Base-by-base conservation (phyloP, 1,140 invertebrate species). In the Helicoverpa zea region DNA sequence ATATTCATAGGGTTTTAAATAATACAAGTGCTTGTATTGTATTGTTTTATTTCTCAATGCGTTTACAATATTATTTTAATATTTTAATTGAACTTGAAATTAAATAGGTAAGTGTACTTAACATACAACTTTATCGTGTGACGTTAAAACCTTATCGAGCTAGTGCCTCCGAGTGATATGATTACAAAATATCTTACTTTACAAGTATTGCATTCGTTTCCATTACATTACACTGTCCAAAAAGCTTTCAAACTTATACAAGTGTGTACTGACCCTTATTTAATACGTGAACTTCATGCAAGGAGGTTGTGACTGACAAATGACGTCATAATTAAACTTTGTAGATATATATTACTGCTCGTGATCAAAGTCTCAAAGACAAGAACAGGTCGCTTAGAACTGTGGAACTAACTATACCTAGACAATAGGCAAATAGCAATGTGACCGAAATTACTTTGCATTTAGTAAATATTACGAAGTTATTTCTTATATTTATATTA, bases 121-220 rank as follows among this genome's bases (percentile, higher is more conserved):
- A 85, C 49, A 86, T 81, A 86, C 86, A 79, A 79, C 43, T 79
- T 85, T 84, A 87, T 86, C 81, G 80, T 87, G 89, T 90, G 87
- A 88, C 84, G 86, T 88, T 88, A 86, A 84, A 84, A 87, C 84
- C 83, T 87, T 91, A 91, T 86, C 83, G 81, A 89, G 81, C 87
- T 91, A 90, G 90, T 91, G 92, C 90, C 85, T 88, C 79, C 83
- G 85, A 90, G 90, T 93, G 90, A 90, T 89, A 88, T 90, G 84
- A 92, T 83, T 87, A 89, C 85, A 88, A 88, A 43, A 87, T 88
- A 86, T 86, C 84, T 87, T 89, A 77, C n/a, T 83, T 86, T 84
- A 86, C 83, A 86, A 64, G 75, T 88, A 91, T 88, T 90, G 86
- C 84, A 86, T 88, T 89, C 78, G 68, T 84, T 89, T 56, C 49